phyloP scores from a whole-genome alignment of 2,888 invertebrate species.

The Malachius bipustulatus region DNA sequence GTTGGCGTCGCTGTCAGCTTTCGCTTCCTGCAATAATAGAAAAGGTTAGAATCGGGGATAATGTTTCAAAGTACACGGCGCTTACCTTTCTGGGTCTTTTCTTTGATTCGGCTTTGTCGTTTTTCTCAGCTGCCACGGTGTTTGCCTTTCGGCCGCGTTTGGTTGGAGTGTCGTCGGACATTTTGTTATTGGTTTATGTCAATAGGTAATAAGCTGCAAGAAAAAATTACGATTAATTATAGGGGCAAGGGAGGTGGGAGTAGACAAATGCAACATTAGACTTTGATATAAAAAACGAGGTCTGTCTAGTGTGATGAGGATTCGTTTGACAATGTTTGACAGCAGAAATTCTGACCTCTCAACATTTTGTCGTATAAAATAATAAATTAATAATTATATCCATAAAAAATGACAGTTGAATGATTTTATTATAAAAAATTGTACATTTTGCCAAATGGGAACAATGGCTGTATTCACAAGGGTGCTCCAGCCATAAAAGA shows the following conservation, averaged over 20 bases:
- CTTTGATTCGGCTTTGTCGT: slow-evolving; percentile 23
- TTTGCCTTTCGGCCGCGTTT: slow-evolving; percentile 39
- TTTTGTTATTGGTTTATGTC: slow-evolving; percentile 17
- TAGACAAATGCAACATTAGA: no score
- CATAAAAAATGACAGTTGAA: no score
- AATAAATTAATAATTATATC: no score
- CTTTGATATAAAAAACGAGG: no score
- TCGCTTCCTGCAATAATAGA: slow-evolving; percentile 19
- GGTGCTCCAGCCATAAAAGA: no score
- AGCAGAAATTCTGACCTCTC: no score
- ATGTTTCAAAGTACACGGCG: not conserved
- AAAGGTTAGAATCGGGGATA: not conserved
- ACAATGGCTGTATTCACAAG: no score
- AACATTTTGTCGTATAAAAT: no score
- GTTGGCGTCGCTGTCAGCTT: slow-evolving; percentile 23
- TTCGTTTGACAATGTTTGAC: no score
- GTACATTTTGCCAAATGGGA: no score
- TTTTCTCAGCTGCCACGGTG: slow-evolving; percentile 20
- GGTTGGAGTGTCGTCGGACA: slow-evolving; percentile 36
- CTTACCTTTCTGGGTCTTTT: slow-evolving; percentile 25
- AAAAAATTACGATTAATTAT: slow-evolving; percentile 5
- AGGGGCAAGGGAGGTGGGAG: not conserved
- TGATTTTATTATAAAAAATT: no score
- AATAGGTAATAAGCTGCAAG: slow-evolving; percentile 8
- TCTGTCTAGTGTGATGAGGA: no score